These are phyloP conservation scores for Parnassius orleans DNA, from an alignment of 2,888 invertebrate species.

Conservation along the genomic window DNA sequence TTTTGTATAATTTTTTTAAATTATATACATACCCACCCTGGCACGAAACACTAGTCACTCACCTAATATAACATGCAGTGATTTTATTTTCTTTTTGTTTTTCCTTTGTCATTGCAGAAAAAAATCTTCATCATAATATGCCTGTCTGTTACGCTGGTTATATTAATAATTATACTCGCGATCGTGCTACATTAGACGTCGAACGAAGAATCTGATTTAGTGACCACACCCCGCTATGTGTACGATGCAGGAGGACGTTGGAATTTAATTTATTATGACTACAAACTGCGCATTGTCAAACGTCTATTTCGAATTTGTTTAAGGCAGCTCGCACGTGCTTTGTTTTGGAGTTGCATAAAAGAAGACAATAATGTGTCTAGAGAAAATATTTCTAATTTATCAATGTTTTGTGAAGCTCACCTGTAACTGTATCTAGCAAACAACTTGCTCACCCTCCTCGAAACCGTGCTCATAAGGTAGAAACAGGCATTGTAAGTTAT, in stretches of 20 bases:
- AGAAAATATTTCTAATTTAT: conserved; percentile 2
- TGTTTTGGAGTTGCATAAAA: conserved; percentile 5
- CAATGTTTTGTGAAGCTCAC: neutral
- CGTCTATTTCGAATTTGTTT: neutral
- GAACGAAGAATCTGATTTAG: conserved; percentile 31
- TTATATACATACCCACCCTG: neutral
- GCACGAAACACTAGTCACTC: neutral
- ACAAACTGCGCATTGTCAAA: conserved; percentile 7
- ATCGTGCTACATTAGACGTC: conserved; percentile 53
- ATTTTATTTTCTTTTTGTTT: conserved; percentile 76
- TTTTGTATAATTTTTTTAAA: too few relatives aligned
- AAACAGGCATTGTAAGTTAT: conserved; percentile 1
- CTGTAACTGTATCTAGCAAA: neutral
- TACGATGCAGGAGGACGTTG: conserved; percentile 15
- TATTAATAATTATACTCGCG: conserved; percentile 87
- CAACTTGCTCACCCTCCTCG: neutral
- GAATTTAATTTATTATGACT: conserved; percentile 4
- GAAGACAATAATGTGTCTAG: conserved; percentile 5
- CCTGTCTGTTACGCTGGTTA: conserved; percentile 88
- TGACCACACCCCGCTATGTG: conserved; percentile 5
- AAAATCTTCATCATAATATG: conserved; percentile 93
- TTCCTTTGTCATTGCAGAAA: conserved; percentile 88
- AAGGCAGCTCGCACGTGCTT: conserved; percentile 1
- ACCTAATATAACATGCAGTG: conserved; percentile 18
- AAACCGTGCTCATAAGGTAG: conserved; percentile 8